Evolutionary conservation across 2,113 vertebrate genomes (phyloP).

Genomic region (Larimichthys polyactis): DNA sequence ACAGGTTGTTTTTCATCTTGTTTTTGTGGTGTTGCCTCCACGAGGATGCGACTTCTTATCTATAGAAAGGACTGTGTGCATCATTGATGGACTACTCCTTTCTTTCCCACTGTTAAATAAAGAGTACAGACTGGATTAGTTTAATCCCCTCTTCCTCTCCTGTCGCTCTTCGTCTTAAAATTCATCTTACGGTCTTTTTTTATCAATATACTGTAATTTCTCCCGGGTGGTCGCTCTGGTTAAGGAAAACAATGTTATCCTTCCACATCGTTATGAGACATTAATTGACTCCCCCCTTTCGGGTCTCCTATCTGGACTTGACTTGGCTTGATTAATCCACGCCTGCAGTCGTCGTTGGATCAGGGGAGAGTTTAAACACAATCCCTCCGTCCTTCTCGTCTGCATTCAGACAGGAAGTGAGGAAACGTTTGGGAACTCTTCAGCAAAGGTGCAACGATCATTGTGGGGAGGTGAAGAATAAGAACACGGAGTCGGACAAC

Average conservation of each 20-base stretch:
- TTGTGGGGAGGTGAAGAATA: not conserved
- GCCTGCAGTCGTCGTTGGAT: constrained; percentile 17
- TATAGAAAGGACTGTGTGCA: not conserved
- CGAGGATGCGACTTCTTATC: not conserved
- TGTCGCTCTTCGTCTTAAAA: not conserved
- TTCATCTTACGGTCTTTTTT: constrained; percentile 18
- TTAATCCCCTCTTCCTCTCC: not conserved
- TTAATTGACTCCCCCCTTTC: constrained; percentile 51
- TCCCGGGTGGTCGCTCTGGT: constrained; percentile 33
- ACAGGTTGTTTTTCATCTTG: not conserved
- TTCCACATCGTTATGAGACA: constrained; percentile 52
- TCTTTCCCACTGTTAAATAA: not conserved
- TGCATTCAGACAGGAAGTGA: constrained; percentile 1
- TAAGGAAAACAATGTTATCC: constrained; percentile 53
- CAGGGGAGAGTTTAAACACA: constrained; percentile 22
- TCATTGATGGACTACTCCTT: not conserved
- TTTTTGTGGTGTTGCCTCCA: not conserved
- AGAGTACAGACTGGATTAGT: not conserved
- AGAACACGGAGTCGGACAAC: not conserved
- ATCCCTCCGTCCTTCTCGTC: not conserved
- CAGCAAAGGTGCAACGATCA: not conserved
- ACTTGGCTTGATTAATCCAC: constrained; percentile 50
- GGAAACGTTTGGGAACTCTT: not conserved
- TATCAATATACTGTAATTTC: constrained; percentile 34
- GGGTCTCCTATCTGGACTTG: constrained; percentile 28